These are phyloP conservation scores for Drosophila ohnishii DNA, from an alignment of 1,140 invertebrate species.

Conservation along the genomic window DNA sequence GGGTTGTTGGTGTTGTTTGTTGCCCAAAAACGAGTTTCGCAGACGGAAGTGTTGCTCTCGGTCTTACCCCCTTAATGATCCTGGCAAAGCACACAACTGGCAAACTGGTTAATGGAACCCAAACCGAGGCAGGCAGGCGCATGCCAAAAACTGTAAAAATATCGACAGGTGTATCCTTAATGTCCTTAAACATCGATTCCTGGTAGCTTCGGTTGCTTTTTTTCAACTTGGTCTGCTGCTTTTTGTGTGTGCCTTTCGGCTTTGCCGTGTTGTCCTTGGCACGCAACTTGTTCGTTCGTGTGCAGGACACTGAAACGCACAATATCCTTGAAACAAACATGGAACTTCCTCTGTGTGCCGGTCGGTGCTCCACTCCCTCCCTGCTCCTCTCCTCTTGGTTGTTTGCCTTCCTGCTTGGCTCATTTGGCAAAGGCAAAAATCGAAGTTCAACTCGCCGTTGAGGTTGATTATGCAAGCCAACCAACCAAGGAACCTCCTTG, in stretches of 20 bases:
- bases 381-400: conserved; percentile 2
- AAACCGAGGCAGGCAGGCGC: conserved; percentile 41
- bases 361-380: not conserved
- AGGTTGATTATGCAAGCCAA: conserved; percentile 70
- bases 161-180: conserved; percentile 80
- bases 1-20: not conserved
- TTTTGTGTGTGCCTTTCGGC: conserved; percentile 27
- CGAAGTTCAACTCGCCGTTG: conserved; percentile 50
- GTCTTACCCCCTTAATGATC: conserved; percentile 40
- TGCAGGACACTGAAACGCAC: conserved; percentile 68
- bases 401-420: conserved; percentile 38
- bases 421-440: conserved; percentile 56
- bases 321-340: conserved; percentile 64
- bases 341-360: conserved; percentile 41
- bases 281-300: conserved; percentile 64
- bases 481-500: conserved; percentile 27
- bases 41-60: conserved; percentile 49
- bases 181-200: conserved; percentile 72
- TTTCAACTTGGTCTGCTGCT: conserved; percentile 26
- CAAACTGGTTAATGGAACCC: conserved; percentile 49
- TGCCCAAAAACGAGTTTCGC: conserved; percentile 40
- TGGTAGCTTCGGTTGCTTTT: conserved; percentile 33
- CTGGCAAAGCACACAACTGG: conserved; percentile 28
- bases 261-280: conserved; percentile 62
- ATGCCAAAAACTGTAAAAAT: conserved; percentile 78